Conservation (phyloP, 2,888 invertebrate species). For the Danaus chrysippus region DNA sequence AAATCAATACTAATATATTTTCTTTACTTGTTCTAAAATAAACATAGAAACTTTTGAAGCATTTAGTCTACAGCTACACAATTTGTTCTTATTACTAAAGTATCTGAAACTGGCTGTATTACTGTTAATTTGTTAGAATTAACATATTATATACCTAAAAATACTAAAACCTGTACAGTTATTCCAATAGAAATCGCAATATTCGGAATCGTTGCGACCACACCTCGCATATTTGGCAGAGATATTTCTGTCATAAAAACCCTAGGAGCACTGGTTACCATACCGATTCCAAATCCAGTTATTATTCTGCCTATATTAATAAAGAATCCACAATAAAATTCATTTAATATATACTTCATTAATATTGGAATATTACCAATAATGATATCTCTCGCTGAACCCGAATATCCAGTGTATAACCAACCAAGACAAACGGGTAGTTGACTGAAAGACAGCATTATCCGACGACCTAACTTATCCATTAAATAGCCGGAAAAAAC, state of each 20-base stretch:
- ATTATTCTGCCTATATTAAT: slow-evolving; percentile 67
- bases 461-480: slow-evolving; percentile 80
- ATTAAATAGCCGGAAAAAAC: slow-evolving; percentile 80
- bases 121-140: too few species aligned
- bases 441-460: slow-evolving; percentile 76
- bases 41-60: too few species aligned
- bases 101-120: too few species aligned
- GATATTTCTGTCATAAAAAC: slow-evolving; percentile 82
- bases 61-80: too few species aligned
- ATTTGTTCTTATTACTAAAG: too few species aligned
- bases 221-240: slow-evolving; percentile 84
- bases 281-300: slow-evolving; percentile 82
- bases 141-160: too few species aligned
- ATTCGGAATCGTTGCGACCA: slow-evolving; percentile 81
- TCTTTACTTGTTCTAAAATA: too few species aligned
- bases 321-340: neutral
- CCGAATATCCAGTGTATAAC: slow-evolving; percentile 76
- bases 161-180: slow-evolving; percentile 53
- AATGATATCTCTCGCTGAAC: slow-evolving; percentile 73
- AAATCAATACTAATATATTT: too few species aligned
- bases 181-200: slow-evolving; percentile 82
- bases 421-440: slow-evolving; percentile 82
- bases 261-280: slow-evolving; percentile 80
- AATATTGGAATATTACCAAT: slow-evolving; percentile 50
- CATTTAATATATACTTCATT: too few species aligned